Conservation (phyloP, 2,888 invertebrate species). For the Escarpia spicata region DNA sequence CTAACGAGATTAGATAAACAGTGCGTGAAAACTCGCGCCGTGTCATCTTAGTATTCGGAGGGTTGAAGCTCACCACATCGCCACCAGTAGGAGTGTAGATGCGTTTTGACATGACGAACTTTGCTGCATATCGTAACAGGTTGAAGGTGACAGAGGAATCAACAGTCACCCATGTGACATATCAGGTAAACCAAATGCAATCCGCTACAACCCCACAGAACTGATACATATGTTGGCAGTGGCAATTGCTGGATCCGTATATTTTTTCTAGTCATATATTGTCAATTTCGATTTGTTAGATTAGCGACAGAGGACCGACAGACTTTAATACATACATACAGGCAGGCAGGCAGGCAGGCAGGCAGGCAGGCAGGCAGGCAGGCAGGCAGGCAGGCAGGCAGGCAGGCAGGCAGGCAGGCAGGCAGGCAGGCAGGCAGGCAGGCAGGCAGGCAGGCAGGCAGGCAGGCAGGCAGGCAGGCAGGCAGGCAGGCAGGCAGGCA, state of each 20-base stretch:
- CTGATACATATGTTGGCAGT: not conserved
- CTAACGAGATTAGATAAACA: not conserved
- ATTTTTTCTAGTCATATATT: too few relatives aligned
- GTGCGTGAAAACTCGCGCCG: not conserved
- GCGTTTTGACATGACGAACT: not conserved
- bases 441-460: constrained; percentile 1
- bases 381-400: not conserved
- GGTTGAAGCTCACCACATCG: not conserved
- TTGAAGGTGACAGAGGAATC: not conserved
- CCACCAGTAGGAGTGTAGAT: not conserved
- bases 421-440: not conserved
- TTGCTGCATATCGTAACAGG: not conserved
- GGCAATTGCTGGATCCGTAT: too few relatives aligned
- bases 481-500: constrained; percentile 1
- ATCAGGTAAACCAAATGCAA: not conserved
- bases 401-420: not conserved
- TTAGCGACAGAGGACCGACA: too few relatives aligned
- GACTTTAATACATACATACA: too few relatives aligned
- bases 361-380: constrained; percentile 1
- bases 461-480: not conserved
- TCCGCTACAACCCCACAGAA: not conserved
- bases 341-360: not conserved
- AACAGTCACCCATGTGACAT: not conserved
- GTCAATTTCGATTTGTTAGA: too few relatives aligned
- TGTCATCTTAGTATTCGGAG: not conserved